phyloP scores from a whole-genome alignment of 2,888 invertebrate species.

The Muschampia plurimacula region DNA sequence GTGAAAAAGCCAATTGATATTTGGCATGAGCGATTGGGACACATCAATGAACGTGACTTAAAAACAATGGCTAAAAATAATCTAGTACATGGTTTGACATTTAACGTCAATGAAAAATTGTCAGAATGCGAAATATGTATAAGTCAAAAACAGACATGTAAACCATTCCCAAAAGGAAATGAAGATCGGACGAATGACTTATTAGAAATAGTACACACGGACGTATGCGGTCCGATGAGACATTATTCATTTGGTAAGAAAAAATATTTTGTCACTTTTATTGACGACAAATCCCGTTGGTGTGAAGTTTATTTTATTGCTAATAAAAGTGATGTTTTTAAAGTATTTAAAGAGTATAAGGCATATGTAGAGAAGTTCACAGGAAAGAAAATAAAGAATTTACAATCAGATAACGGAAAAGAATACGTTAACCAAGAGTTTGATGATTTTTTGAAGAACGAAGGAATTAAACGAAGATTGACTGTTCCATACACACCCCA shows the following conservation, averaged over 20 bases:
- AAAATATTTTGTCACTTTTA: constrained; percentile 42
- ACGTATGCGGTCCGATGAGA: constrained; percentile 41
- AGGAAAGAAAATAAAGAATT: constrained; percentile 25
- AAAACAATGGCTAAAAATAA: constrained; percentile 18
- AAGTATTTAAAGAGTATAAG: constrained; percentile 39
- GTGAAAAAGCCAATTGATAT: constrained; percentile 2
- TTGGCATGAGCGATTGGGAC: not conserved
- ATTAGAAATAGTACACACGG: constrained; percentile 31
- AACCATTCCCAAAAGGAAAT: constrained; percentile 36
- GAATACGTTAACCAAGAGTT: constrained; percentile 33
- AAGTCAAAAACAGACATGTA: constrained; percentile 26
- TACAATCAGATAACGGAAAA: constrained; percentile 23
- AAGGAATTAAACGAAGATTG: constrained; percentile 27
- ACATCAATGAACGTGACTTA: constrained; percentile 1
- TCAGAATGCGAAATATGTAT: constrained; percentile 31
- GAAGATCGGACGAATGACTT: constrained; percentile 37
- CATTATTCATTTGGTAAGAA: constrained; percentile 33
- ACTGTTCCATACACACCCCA: constrained; percentile 34
- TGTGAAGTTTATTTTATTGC: constrained; percentile 40
- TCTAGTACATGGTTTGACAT: constrained; percentile 36
- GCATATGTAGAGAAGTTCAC: constrained; percentile 33
- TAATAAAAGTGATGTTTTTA: constrained; percentile 8
- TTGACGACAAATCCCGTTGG: constrained; percentile 40
- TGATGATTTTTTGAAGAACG: constrained; percentile 16
- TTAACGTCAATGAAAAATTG: constrained; percentile 30